These are phyloP conservation scores for Peromyscus polionotus DNA, from an alignment of 2,113 vertebrate species.

Conservation along the genomic window DNA sequence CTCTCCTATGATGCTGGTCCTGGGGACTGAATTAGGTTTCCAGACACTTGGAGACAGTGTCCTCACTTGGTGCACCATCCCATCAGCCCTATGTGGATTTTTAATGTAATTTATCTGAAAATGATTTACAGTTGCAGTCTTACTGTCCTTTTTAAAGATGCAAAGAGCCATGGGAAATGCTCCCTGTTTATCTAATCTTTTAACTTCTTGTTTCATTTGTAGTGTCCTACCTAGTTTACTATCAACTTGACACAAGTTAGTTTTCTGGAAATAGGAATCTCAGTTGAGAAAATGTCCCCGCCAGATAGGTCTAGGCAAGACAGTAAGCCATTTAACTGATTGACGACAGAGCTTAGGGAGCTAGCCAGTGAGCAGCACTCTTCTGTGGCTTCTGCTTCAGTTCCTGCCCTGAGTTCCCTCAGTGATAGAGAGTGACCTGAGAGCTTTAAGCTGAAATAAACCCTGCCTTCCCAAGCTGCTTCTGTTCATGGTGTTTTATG, in stretches of 20 bases:
- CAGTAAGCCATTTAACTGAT: background rate
- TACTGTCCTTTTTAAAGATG: background rate
- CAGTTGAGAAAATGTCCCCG: background rate
- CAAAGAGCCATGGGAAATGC: background rate
- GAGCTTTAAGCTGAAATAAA: background rate
- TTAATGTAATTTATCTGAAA: slow-evolving; percentile 3
- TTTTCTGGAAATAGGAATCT: background rate
- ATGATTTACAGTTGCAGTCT: background rate
- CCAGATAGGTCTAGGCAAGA: background rate
- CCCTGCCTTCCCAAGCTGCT: background rate
- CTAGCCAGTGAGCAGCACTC: background rate
- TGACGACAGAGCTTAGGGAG: background rate
- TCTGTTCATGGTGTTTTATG: background rate
- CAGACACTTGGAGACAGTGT: background rate
- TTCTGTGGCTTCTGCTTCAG: background rate
- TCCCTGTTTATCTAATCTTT: background rate
- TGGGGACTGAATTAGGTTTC: background rate
- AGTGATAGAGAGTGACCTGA: background rate
- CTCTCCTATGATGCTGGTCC: background rate
- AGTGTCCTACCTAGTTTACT: background rate
- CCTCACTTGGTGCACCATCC: background rate
- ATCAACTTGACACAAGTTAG: background rate
- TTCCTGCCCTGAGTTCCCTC: background rate
- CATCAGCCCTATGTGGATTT: background rate
- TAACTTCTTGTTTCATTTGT: background rate